Conservation (phyloP, 64 coral and sea anemone species). For the Actinia tenebrosa region DNA sequence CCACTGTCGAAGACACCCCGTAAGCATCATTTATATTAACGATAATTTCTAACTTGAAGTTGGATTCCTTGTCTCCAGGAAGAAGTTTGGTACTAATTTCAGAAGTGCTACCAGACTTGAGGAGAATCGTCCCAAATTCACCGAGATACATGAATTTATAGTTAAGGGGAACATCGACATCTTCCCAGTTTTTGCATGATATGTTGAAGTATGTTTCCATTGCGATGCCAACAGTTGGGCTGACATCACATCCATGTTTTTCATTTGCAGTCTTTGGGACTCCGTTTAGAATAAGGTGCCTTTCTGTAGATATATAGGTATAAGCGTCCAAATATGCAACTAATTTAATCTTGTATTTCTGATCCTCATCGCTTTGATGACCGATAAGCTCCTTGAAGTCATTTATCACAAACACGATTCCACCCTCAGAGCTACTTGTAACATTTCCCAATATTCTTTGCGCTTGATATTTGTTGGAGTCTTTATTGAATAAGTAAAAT, state of each 20-base stretch:
- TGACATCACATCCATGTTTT: constrained; percentile 12
- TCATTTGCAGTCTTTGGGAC: neutral
- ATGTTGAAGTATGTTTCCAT: constrained; percentile 65
- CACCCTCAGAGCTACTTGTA: neutral
- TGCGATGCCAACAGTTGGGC: constrained; percentile 38
- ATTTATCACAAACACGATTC: neutral
- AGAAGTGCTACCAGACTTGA: constrained; percentile 29
- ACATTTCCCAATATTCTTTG: neutral
- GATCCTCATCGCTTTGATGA: neutral
- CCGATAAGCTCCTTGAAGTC: neutral
- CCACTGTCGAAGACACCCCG: constrained; percentile 36
- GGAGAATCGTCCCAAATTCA: constrained; percentile 41
- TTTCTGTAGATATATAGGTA: neutral
- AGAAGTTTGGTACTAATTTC: constrained; percentile 44
- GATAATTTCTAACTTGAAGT: constrained; percentile 34
- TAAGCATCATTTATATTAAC: constrained; percentile 43
- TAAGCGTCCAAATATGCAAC: neutral
- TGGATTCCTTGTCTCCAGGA: constrained; percentile 35
- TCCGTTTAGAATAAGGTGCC: neutral
- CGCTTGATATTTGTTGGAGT: neutral
- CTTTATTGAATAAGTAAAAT: neutral
- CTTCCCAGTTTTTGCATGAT: constrained; percentile 40
- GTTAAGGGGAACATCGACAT: constrained; percentile 50
- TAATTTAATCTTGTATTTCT: neutral
- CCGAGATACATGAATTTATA: constrained; percentile 66